Percentiles rank a stretch among this genome's conserved stretches.
These are phyloP conservation scores for Epistrophe grossulariae DNA, from an alignment of 2,888 invertebrate species.

Conservation along the genomic window DNA sequence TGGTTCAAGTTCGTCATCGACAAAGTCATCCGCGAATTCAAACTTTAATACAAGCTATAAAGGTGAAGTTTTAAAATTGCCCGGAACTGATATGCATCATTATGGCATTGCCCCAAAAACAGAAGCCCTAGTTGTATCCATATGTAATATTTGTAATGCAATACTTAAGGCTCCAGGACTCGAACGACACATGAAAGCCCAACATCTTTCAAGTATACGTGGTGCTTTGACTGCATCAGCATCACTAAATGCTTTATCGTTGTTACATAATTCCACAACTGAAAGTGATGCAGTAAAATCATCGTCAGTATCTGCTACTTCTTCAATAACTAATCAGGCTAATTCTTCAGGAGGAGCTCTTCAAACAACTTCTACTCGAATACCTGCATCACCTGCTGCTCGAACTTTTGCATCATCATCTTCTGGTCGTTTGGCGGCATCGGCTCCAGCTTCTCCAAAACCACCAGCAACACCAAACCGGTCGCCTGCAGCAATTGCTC, in stretches of 20 bases:
- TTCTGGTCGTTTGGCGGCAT: constrained; percentile 4
- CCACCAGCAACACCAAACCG: constrained; percentile 28
- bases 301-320: neutral
- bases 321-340: neutral
- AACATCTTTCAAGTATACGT: constrained; percentile 83
- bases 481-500: constrained; percentile 44
- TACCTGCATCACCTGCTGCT: constrained; percentile 7
- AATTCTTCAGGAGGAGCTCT: constrained; percentile 14
- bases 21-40: constrained; percentile 14
- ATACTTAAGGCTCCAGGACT: constrained; percentile 92
- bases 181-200: constrained; percentile 88
- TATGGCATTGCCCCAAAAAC: constrained; percentile 92
- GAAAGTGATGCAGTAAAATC: constrained; percentile 49
- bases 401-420: constrained; percentile 21
- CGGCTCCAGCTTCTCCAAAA: constrained; percentile 28
- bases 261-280: constrained; percentile 15
- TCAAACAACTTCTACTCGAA: constrained; percentile 33
- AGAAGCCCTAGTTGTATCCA: constrained; percentile 90
- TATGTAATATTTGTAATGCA: constrained; percentile 91
- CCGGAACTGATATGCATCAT: constrained; percentile 88
- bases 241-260: constrained; percentile 5
- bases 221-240: constrained; percentile 26
- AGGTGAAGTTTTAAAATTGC: constrained; percentile 85
- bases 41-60: constrained; percentile 67
- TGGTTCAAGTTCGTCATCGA: constrained; percentile 65